Conservation (phyloP, 2,797 vertebrate species). For the Sebastes baramenuke region DNA sequence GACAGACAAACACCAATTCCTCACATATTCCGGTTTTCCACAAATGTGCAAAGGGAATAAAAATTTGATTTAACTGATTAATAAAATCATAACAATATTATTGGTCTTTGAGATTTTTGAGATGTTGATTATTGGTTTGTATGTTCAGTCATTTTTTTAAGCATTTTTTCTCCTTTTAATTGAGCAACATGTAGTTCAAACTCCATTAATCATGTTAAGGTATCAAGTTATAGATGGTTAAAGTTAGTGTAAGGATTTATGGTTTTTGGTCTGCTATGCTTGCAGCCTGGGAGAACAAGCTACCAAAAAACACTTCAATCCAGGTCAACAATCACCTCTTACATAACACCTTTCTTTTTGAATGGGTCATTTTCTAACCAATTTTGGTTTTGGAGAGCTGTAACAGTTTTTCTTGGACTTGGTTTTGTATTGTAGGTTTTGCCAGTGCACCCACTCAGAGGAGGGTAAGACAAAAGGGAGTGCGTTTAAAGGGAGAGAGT, state of each 20-base stretch:
- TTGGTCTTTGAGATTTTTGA: background rate
- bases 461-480: background rate
- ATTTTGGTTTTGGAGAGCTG: background rate
- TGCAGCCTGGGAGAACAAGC: background rate
- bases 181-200: background rate
- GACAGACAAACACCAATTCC: background rate
- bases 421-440: conserved; percentile 12
- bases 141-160: too few species aligned
- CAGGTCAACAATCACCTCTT: background rate
- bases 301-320: background rate
- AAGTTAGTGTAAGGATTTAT: background rate
- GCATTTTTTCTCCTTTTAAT: background rate
- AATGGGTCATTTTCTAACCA: conserved; percentile 15
- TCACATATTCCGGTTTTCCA: background rate
- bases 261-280: background rate
- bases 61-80: background rate
- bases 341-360: background rate
- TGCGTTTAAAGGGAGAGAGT: background rate
- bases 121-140: background rate
- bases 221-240: background rate
- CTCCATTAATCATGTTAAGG: background rate
- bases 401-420: background rate
- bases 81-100: background rate
- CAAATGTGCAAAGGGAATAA: background rate
- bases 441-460: background rate